Percentiles rank a stretch among this genome's conserved stretches.
phyloP scores from a whole-genome alignment of 2,888 invertebrate genomes.

The Xestia rhomboidea region DNA sequence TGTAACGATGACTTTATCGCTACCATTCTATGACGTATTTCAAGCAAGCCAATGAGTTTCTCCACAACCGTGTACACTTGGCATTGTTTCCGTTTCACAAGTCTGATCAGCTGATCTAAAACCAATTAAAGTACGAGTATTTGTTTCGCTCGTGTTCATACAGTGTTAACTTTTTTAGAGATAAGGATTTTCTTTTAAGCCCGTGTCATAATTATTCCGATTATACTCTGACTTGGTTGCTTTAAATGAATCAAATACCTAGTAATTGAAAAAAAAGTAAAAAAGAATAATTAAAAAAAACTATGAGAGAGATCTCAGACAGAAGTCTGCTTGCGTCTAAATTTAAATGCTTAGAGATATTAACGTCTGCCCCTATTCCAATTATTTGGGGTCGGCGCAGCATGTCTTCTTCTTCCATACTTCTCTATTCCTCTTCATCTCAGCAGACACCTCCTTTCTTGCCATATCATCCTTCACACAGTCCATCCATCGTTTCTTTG shows the following conservation, averaged over 20 bases:
- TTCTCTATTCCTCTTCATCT: too few relatives aligned
- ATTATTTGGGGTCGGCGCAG: too few relatives aligned
- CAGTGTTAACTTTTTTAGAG: neutral
- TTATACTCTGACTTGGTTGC: neutral
- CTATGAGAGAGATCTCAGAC: too few relatives aligned
- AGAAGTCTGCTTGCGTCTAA: too few relatives aligned
- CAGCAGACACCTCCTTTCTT: too few relatives aligned
- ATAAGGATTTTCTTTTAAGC: constrained; percentile 6
- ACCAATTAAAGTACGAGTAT: neutral
- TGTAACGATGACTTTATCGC: neutral
- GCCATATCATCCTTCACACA: too few relatives aligned
- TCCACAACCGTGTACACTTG: neutral
- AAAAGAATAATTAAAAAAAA: too few relatives aligned
- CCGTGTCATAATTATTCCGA: neutral
- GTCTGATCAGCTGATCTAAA: constrained; percentile 11
- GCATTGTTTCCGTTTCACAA: constrained; percentile 7
- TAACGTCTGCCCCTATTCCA: too few relatives aligned
- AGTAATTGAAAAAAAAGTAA: neutral
- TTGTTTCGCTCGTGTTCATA: constrained; percentile 10
- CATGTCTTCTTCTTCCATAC: too few relatives aligned
- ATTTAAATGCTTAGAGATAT: too few relatives aligned
- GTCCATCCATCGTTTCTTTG: too few relatives aligned
- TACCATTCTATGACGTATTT: neutral
- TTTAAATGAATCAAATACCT: neutral
- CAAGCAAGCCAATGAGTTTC: neutral